Evolutionary conservation across 37 sponge, comb jelly and placozoan genomes (phyloP), one percentile per base, ranked within the genome.

Genomic region (Cladorhizidae sp.): DNA sequence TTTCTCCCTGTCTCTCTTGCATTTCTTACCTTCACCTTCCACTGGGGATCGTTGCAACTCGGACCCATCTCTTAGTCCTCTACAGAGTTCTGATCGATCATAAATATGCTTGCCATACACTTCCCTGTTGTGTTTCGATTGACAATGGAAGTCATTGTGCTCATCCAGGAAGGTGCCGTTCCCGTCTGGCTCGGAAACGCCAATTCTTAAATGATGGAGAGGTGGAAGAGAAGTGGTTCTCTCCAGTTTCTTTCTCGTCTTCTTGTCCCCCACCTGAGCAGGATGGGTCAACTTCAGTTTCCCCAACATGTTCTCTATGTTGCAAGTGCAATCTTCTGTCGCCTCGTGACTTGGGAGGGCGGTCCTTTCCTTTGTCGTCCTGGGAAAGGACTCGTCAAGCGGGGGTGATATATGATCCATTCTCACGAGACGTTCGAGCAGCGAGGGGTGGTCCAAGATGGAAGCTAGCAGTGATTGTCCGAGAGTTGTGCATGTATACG

Each of bases 391-490:
- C 8, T 5, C 49, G 49, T 9, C 49, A 45, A 45, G 5, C 49
- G 9, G 9, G 9, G 49, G 5, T 45, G 49, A 9, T 45, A 5
- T 9, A 45, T 45, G 49, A 9, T 12, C 49, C 5, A 12, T 9
- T 45, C 9, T 5, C 8, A 12, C 49, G 8, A 45, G 9, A 12
- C 9, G 5, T 45, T 45, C 49, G 9, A 45, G 49, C 12, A 6
- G 61, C 18, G 28, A 59, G 15, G 61, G 12, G 5, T 65, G 67
- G 18, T 29, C 36, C 36, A 35, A 11, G 67, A 71, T 49, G 49
- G 72, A 71, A 1, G 52, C 39, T 17, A 51, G 29, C 23, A 73
- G 73, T 31, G 73, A 73, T 29, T 73, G 73, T 39, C 52, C 73
- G 8, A 73, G 29, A 50, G 73, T 50, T 20, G 73, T 28, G 21